Evolutionary conservation across 2,888 invertebrate species (phyloP).

Genomic region (Tridacna crocea): DNA sequence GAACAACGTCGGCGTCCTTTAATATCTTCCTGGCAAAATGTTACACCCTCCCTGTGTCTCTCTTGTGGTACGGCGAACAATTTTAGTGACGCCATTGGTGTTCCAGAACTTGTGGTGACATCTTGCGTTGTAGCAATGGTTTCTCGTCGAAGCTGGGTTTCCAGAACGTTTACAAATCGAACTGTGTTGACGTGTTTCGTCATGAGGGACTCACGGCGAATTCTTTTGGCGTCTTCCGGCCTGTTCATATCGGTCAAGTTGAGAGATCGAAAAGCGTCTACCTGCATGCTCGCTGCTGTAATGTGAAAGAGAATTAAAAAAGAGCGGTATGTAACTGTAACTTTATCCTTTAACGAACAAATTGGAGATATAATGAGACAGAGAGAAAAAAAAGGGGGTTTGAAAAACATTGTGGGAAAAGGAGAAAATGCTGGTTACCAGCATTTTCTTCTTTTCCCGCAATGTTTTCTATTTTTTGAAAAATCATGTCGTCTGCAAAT

Average conservation of each 20-base stretch:
- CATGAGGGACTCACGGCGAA: conserved; percentile 30
- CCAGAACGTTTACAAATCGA: not conserved
- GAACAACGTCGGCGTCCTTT: conserved; percentile 1
- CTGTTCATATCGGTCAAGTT: not conserved
- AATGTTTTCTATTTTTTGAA: no score
- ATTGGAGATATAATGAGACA: no score
- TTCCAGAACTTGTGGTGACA: conserved; percentile 4
- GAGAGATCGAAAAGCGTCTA: conserved; percentile 17
- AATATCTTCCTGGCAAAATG: not conserved
- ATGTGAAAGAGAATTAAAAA: not conserved
- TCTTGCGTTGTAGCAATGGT: conserved; percentile 11
- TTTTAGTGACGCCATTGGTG: conserved; percentile 11
- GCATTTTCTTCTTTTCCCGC: no score
- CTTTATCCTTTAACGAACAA: no score
- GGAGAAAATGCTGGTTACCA: no score
- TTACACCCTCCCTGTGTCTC: conserved; percentile 6
- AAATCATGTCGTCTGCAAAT: no score
- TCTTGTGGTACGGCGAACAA: not conserved
- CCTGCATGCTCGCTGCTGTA: conserved; percentile 32
- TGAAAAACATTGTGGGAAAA: no score
- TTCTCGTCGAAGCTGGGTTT: conserved; percentile 4
- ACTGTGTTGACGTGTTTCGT: conserved; percentile 39
- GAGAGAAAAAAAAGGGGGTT: no score
- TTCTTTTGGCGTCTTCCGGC: conserved; percentile 3
- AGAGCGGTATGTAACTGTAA: not conserved